Evolutionary conservation across 1,140 invertebrate genomes (phyloP), one percentile per base, ranked within the genome.

Genomic region (Araneus ventricosus): DNA sequence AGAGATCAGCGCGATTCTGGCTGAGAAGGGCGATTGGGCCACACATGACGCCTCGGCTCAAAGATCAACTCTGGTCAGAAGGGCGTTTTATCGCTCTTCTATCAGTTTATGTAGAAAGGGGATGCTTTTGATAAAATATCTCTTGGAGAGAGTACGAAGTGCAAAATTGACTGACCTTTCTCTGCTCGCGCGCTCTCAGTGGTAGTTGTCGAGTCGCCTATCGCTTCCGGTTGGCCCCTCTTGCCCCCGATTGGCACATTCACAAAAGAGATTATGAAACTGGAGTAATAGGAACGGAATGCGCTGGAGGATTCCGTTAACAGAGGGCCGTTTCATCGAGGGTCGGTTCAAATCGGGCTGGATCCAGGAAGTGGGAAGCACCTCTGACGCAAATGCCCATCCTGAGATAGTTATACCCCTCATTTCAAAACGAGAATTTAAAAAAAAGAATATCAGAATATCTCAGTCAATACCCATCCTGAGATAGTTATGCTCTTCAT

Each of bases 21-120:
- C 30, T 1, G 70, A 27, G 70, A 37, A 37, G 70, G 8, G 70
- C 3, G 63, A 52, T 84, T 30, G 41, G 82, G 70, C 88, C 70
- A 80, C 75, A 90, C 70, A 90, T 89, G 88, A 79, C 88, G 88
- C 39, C n/a, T 20, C 14, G 22, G 80, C 80, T 91, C 89, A 91
- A 91, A 91, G 89, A 91, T 91, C 89, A 84, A 89, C 88, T 57
- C 41, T 89, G 88, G 88, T 89, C 88, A 89, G 67, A 90, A 90
- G 59, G 79, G 34, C 79, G 89, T 61, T 91, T 90, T 90, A 88
- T 88, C 87, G 63, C 87, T 24, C 45, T 10, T 59, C 70, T 90
- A 91, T 91, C 89, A 91, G 80, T 45, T 91, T 91, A 63, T 84
- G 89, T 80, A 59, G 88, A 90, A 80, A 59, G 57, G 75, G 89